These are phyloP conservation scores for Catamblyrhynchus diadema DNA, from an alignment of 2,797 vertebrate genomes.

Conservation along the genomic window DNA sequence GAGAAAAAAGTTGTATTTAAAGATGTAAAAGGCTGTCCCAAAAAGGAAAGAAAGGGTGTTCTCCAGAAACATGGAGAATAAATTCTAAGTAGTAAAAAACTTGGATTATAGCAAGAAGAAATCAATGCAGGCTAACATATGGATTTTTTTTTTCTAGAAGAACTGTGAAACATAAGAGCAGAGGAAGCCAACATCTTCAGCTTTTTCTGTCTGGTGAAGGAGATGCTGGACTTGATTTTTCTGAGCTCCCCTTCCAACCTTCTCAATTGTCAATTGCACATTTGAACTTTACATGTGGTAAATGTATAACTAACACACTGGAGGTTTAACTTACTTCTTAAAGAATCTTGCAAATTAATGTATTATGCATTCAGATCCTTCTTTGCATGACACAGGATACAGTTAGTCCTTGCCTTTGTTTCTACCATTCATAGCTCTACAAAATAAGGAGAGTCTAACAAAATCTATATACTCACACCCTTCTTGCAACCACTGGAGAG, in stretches of 20 bases:
- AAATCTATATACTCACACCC: not conserved
- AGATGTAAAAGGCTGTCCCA: not conserved
- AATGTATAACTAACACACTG: not conserved
- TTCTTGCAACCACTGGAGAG: not conserved
- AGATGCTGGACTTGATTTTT: not conserved
- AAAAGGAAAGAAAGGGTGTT: not conserved
- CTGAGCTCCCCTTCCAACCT: not conserved
- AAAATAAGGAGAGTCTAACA: not conserved
- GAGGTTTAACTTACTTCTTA: not conserved
- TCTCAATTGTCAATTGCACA: not conserved
- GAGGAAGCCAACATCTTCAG: not conserved
- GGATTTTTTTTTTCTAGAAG: not conserved
- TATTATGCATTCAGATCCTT: not conserved
- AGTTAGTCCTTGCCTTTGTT: not conserved
- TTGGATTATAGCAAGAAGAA: not conserved
- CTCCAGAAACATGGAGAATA: too few species aligned
- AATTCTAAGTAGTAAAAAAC: not conserved
- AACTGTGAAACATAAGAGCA: not conserved
- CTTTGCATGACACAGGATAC: not conserved
- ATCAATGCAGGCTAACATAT: rapidly evolving
- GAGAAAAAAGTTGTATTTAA: not conserved
- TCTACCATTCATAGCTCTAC: not conserved
- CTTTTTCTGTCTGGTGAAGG: not conserved
- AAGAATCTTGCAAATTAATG: not conserved
- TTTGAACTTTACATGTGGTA: not conserved